Evolutionary conservation across 2,113 vertebrate species (phyloP).

Genomic region (Carassius auratus): DNA sequence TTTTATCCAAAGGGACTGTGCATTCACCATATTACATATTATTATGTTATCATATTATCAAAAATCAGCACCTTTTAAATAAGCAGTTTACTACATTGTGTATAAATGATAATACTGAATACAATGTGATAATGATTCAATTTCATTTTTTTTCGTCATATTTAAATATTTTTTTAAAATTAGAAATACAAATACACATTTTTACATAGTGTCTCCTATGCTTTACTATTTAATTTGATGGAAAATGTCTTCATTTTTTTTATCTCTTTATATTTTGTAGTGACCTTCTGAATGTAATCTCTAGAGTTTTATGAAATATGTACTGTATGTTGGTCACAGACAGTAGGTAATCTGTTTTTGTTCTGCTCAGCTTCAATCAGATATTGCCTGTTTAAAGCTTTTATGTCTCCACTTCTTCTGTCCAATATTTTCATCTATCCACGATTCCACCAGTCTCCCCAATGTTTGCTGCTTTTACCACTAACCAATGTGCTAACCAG

Average conservation of each 20-base stretch:
- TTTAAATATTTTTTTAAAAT: too few relatives aligned
- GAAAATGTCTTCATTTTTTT: background rate
- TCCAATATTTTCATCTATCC: background rate
- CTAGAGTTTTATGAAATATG: background rate
- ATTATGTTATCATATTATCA: too few relatives aligned
- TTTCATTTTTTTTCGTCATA: too few relatives aligned
- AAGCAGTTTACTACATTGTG: too few relatives aligned
- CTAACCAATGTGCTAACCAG: slow-evolving; percentile 60
- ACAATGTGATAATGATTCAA: too few relatives aligned
- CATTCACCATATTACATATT: too few relatives aligned
- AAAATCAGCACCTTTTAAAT: too few relatives aligned
- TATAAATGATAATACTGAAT: too few relatives aligned
- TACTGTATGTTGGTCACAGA: background rate
- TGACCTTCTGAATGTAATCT: background rate
- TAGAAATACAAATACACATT: too few relatives aligned
- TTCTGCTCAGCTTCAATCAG: background rate
- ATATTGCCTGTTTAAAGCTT: background rate
- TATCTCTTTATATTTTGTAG: background rate
- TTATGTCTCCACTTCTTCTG: background rate
- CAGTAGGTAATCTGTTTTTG: background rate
- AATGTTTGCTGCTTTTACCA: background rate
- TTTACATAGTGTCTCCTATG: too few relatives aligned
- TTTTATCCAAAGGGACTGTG: too few relatives aligned
- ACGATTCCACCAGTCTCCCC: background rate
- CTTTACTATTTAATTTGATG: too few relatives aligned